Evolutionary conservation across 1,140 invertebrate genomes (phyloP).

Genomic region (Drosophila azteca): DNA sequence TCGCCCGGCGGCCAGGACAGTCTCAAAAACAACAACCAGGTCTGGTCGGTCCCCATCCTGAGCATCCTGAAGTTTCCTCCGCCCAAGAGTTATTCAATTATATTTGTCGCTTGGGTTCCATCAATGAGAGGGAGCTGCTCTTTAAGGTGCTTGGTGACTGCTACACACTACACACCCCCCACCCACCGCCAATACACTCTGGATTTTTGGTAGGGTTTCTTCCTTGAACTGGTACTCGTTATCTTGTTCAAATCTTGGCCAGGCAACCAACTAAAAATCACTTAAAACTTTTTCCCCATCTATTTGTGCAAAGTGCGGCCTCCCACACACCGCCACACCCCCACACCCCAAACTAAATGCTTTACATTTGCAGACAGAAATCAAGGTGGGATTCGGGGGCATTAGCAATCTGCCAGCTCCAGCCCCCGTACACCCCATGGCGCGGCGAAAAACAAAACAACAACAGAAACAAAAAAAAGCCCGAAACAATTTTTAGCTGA

Average conservation of each 20-base stretch:
- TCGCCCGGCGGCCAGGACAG: slow-evolving; percentile 37
- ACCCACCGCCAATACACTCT: too few species aligned
- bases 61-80: neutral
- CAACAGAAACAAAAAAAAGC: slow-evolving; percentile 33
- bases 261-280: slow-evolving; percentile 50
- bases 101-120: slow-evolving; percentile 8
- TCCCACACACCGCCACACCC: neutral
- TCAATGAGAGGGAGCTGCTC: slow-evolving; percentile 1
- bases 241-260: slow-evolving; percentile 19
- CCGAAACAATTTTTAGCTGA: slow-evolving; percentile 52
- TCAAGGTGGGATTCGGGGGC: slow-evolving; percentile 49
- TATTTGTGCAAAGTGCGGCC: slow-evolving; percentile 24
- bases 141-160: neutral
- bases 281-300: slow-evolving; percentile 52
- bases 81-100: slow-evolving; percentile 37
- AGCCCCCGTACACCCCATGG: slow-evolving; percentile 6
- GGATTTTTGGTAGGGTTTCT: neutral
- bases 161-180: too few species aligned
- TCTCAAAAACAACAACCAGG: slow-evolving; percentile 20
- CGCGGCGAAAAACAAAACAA: slow-evolving; percentile 32
- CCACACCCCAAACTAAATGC: slow-evolving; percentile 19
- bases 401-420: slow-evolving; percentile 34
- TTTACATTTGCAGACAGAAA: slow-evolving; percentile 51
- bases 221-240: slow-evolving; percentile 2
- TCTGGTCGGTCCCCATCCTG: neutral